A percentile compares a stretch with the other conserved stretches of the same genome.
These are phyloP conservation scores for Latheticus oryzae DNA, from an alignment of 2,888 invertebrate genomes.

Conservation along the genomic window DNA sequence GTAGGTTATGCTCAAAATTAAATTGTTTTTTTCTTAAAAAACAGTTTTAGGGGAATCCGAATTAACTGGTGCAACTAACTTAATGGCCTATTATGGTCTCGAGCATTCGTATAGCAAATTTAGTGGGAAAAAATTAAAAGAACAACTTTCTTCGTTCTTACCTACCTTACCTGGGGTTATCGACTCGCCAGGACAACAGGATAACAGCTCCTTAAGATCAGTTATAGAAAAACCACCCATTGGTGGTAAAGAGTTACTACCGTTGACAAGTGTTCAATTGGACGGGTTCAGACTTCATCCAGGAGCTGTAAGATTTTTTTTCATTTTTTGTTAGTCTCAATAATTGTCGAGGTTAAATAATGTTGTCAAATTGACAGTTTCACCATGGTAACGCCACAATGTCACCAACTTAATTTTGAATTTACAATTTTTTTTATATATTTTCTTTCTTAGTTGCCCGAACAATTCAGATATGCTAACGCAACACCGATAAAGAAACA, in stretches of 20 bases:
- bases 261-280: conserved; percentile 87
- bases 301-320: conserved; percentile 74
- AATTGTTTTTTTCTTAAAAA: too few relatives aligned
- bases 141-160: conserved; percentile 93
- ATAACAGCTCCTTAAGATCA: conserved; percentile 89
- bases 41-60: conserved; percentile 83
- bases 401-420: too few relatives aligned
- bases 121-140: conserved; percentile 95
- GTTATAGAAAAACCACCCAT: conserved; percentile 97
- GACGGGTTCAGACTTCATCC: conserved; percentile 95
- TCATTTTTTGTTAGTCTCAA: neutral
- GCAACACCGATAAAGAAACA: conserved; percentile 93
- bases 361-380: too few relatives aligned
- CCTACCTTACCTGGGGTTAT: conserved; percentile 95
- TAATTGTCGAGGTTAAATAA: too few relatives aligned
- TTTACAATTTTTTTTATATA: too few relatives aligned
- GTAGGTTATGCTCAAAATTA: too few relatives aligned
- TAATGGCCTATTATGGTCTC: conserved; percentile 95
- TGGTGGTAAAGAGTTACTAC: conserved; percentile 89
- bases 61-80: conserved; percentile 94
- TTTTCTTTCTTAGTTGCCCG: conserved; percentile 76
- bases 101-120: conserved; percentile 98
- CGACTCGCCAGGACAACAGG: conserved; percentile 90
- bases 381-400: too few relatives aligned
- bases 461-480: conserved; percentile 93